Percentiles rank a stretch among this genome's conserved stretches.
Evolutionary conservation across 2,888 invertebrate genomes (phyloP).

Genomic region (Allolobophora icterica): DNA sequence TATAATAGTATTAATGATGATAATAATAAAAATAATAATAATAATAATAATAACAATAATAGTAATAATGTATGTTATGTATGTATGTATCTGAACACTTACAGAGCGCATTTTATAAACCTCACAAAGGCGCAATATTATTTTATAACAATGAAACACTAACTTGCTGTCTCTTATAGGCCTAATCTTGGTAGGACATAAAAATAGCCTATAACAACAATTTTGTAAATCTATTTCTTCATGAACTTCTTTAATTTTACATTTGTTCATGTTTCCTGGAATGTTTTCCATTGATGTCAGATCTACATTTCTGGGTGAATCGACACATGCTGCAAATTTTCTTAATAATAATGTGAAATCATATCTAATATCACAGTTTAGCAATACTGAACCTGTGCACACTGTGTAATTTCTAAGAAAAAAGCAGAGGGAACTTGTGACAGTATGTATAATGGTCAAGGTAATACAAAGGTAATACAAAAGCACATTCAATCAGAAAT

Average conservation of each 20-base stretch:
- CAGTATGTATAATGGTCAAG: neutral
- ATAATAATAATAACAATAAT: neutral
- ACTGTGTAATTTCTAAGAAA: neutral
- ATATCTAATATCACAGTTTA: neutral
- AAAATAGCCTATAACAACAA: neutral
- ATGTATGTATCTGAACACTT: too few relatives aligned
- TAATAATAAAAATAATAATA: neutral
- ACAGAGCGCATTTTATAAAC: too few relatives aligned
- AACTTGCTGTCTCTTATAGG: neutral
- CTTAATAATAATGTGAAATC: neutral
- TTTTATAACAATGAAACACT: neutral
- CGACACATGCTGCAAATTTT: neutral
- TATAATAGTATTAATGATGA: neutral
- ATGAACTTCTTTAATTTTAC: neutral
- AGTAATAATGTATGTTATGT: too few relatives aligned
- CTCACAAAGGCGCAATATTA: too few relatives aligned
- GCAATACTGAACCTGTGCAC: neutral
- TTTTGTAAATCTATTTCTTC: neutral
- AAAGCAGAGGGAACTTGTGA: neutral
- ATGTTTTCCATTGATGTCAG: neutral
- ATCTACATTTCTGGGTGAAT: neutral
- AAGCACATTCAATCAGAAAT: neutral
- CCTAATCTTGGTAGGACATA: too few relatives aligned
- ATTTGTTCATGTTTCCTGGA: neutral
- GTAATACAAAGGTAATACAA: neutral